phyloP scores from a whole-genome alignment of 2,797 vertebrate genomes.

The Pseudomugil tenellus region DNA sequence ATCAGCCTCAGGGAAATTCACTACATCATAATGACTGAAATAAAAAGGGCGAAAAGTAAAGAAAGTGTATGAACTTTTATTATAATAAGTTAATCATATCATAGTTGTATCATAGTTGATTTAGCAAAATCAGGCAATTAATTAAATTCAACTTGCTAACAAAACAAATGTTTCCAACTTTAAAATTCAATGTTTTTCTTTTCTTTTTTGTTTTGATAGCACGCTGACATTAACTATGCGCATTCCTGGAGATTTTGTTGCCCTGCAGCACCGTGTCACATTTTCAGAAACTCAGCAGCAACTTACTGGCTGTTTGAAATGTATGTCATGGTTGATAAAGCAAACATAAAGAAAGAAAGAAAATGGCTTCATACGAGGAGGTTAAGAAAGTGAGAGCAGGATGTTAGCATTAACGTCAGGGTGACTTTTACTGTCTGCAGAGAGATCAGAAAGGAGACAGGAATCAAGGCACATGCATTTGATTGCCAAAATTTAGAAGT shows the following conservation, averaged over 20 bases:
- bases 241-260: background rate
- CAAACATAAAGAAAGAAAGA: no score
- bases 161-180: no score
- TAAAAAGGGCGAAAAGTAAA: background rate
- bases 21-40: background rate
- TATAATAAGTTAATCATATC: background rate
- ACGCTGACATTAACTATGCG: no score
- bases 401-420: background rate
- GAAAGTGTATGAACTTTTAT: background rate
- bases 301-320: no score
- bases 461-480: no score
- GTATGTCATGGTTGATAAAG: background rate
- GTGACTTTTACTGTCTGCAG: background rate
- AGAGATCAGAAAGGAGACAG: no score
- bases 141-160: no score
- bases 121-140: background rate
- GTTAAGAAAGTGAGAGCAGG: background rate
- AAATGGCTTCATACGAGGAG: background rate
- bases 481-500: no score
- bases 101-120: background rate
- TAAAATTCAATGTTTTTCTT: no score
- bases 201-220: no score
- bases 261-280: background rate
- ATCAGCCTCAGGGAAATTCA: no score
- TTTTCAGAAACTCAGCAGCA: background rate